Base-by-base conservation (phyloP, 2,113 vertebrate genomes). In the Ancistrus triradiatus region DNA sequence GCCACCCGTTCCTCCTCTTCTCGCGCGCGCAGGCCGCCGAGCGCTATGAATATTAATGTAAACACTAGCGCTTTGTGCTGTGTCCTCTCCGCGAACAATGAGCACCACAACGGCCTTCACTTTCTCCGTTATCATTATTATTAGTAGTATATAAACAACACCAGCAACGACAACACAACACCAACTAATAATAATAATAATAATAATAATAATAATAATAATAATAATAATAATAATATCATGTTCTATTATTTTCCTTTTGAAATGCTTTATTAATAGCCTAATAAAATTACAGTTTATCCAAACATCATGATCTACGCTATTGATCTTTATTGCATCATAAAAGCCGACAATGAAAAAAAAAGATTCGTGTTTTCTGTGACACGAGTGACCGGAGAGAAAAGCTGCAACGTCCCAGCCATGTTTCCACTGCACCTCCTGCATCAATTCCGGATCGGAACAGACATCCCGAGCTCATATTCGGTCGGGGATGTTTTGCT, bases 11-110 rank as follows among this genome's bases (percentile, higher is more conserved):
- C 88, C 86, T 86, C 84, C 80, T 81, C 86, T 86, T 83, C 80
- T 81, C 76, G 61, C 83, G 81, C 81, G 72, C 83, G 78, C 78
- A 85, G 83, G 80, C 86, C 80, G 83, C 82, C 84, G 83, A 83
- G 85, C 84, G 80, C 86, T 88, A 90, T 90, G 88, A 90, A 90
- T 90, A 90, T 90, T 90, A 87, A 90, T 90, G 87, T 85, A 79
- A 84, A 88, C 88, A 88, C 84, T 86, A 80, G 85, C 84, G 88
- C 88, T 90, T 90, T 90, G 88, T 88, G 83, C 80, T 84, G 83
- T 82, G 81, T 82, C 82, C 82, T 83, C 81, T 81, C 68, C 66
- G 76, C 75, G 84, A 87, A 90, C 88, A 88, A 90, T 87, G 85
- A 84, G 72, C 73, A 77, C 70, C 80, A 87, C 81, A 85, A 80